phyloP scores from a whole-genome alignment of 2,888 invertebrate species.

The Dynastes hyllus region DNA sequence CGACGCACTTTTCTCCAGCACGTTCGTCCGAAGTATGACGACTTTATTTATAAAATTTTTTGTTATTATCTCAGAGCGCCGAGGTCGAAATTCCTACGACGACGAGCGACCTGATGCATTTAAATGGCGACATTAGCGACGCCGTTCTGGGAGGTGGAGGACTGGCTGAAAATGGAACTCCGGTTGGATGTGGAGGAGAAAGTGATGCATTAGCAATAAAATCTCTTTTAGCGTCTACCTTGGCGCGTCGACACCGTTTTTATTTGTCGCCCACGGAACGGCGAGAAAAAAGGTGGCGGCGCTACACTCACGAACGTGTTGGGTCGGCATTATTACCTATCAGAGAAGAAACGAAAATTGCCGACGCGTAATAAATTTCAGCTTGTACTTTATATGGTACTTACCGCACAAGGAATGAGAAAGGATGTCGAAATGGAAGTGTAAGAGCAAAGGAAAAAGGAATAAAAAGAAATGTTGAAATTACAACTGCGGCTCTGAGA shows the following conservation, averaged over 20 bases:
- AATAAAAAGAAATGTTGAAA: neutral
- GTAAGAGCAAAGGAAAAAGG: neutral
- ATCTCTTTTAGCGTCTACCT: conserved; percentile 9
- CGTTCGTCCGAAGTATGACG: conserved; percentile 13
- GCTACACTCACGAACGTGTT: neutral
- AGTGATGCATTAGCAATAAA: conserved; percentile 40
- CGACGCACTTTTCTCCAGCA: conserved; percentile 2
- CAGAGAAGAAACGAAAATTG: conserved; percentile 1
- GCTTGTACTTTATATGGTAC: neutral
- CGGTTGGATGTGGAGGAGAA: neutral
- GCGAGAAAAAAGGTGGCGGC: neutral
- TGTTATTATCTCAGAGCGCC: conserved; percentile 16
- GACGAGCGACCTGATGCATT: conserved; percentile 25
- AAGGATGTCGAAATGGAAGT: too few relatives aligned
- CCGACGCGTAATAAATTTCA: neutral
- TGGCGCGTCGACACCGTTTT: conserved; percentile 7
- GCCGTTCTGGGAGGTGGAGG: neutral
- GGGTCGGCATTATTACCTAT: conserved; percentile 12
- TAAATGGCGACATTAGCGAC: conserved; percentile 33
- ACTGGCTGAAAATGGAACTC: neutral
- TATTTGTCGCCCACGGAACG: neutral
- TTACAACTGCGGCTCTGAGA: neutral
- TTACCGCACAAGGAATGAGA: neutral
- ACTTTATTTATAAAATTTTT: conserved; percentile 28
- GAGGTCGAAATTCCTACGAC: neutral